Evolutionary conservation across 2,797 vertebrate genomes (phyloP).

Genomic region (Muscicapa striata): DNA sequence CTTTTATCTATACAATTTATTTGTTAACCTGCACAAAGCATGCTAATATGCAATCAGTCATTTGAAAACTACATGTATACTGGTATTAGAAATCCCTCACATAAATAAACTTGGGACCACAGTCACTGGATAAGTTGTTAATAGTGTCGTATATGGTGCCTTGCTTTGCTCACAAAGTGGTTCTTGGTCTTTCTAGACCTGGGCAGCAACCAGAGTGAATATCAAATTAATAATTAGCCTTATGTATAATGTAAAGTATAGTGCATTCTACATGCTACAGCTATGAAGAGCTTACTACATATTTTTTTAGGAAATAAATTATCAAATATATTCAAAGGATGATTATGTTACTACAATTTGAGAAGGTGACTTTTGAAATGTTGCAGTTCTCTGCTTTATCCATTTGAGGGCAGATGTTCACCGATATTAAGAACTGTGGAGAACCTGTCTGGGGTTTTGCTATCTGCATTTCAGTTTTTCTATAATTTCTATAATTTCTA

Average conservation of each 20-base stretch:
- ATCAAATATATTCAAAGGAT: background rate
- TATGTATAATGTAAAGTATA: background rate
- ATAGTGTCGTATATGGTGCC: background rate
- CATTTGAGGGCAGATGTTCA: conserved; percentile 75
- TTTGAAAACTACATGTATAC: background rate
- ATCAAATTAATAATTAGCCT: background rate
- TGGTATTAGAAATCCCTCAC: background rate
- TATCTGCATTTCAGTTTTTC: background rate
- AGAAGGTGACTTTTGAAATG: background rate
- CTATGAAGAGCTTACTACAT: background rate
- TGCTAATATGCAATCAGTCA: background rate
- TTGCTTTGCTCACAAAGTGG: background rate
- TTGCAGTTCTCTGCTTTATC: conserved; percentile 61
- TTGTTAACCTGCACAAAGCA: background rate
- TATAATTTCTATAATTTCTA: background rate
- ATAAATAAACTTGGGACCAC: background rate
- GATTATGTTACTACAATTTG: background rate
- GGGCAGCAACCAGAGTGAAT: background rate
- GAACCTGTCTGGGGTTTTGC: background rate
- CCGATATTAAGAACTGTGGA: background rate
- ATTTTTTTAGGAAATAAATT: background rate
- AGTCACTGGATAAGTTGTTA: background rate
- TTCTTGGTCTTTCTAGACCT: background rate
- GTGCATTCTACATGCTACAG: background rate
- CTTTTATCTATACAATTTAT: background rate